Conservation (phyloP, 2,888 invertebrate species). For the Protula sp. region DNA sequence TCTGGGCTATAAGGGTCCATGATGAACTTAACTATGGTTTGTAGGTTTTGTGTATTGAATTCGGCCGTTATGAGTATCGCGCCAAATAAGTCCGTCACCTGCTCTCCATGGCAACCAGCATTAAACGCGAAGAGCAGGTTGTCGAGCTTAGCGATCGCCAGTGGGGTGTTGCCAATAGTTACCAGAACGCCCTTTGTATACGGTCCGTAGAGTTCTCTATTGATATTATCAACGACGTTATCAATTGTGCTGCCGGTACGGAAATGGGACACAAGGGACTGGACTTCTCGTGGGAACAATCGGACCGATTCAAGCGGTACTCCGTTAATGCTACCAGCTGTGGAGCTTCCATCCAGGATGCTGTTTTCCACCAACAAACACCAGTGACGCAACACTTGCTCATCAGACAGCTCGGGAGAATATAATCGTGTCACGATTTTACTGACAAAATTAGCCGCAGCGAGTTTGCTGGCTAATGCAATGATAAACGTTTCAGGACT, state of each 20-base stretch:
- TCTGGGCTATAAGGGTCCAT: slow-evolving; percentile 27
- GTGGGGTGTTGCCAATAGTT: slow-evolving; percentile 26
- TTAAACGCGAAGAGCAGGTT: slow-evolving; percentile 27
- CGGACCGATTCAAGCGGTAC: slow-evolving; percentile 22
- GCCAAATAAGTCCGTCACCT: slow-evolving; percentile 27
- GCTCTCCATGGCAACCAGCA: slow-evolving; percentile 26
- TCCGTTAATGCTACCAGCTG: slow-evolving; percentile 18
- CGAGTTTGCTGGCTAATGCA: slow-evolving; percentile 25
- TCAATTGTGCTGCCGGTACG: slow-evolving; percentile 25
- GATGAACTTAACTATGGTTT: slow-evolving; percentile 23
- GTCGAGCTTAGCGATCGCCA: slow-evolving; percentile 21
- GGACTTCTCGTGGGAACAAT: slow-evolving; percentile 24
- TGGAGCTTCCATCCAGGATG: slow-evolving; percentile 25
- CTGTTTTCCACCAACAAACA: slow-evolving; percentile 27
- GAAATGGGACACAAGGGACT: slow-evolving; percentile 21
- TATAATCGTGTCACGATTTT: slow-evolving; percentile 20
- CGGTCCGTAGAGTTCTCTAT: slow-evolving; percentile 25
- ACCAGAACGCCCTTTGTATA: slow-evolving; percentile 26
- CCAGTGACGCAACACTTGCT: slow-evolving; percentile 21
- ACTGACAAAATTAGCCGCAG: slow-evolving; percentile 24
- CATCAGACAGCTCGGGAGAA: slow-evolving; percentile 22
- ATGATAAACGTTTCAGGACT: slow-evolving; percentile 22
- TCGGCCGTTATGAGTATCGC: slow-evolving; percentile 24
- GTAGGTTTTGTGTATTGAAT: slow-evolving; percentile 28
- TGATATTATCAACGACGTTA: slow-evolving; percentile 23